These are phyloP conservation scores for Gymnosoma rotundatum DNA, from an alignment of 2,888 invertebrate genomes.

Conservation along the genomic window DNA sequence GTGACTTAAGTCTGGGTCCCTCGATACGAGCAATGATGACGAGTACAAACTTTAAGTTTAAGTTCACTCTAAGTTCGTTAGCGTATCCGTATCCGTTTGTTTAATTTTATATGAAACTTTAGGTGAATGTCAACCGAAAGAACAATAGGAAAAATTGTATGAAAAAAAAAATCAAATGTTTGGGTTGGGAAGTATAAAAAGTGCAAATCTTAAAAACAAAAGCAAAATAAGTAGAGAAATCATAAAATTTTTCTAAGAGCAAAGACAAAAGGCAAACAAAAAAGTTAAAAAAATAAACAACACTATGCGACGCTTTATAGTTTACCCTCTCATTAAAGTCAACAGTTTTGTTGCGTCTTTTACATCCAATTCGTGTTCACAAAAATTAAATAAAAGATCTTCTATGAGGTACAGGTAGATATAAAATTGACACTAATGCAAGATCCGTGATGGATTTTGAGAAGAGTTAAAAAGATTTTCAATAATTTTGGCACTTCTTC, in stretches of 20 bases:
- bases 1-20: neutral
- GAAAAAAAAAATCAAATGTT: neutral
- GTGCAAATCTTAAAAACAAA: conserved; percentile 4
- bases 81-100: conserved; percentile 73
- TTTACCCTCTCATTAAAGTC: conserved; percentile 42
- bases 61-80: conserved; percentile 74
- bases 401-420: too few relatives aligned
- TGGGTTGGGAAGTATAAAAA: conserved; percentile 12
- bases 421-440: too few relatives aligned
- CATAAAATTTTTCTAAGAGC: conserved; percentile 25
- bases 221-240: conserved; percentile 5
- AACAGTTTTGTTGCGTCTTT: neutral
- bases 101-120: conserved; percentile 72
- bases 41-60: conserved; percentile 38
- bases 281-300: conserved; percentile 55
- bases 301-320: conserved; percentile 48
- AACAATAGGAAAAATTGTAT: conserved; percentile 23
- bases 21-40: neutral
- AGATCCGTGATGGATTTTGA: too few relatives aligned
- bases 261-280: conserved; percentile 25
- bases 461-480: too few relatives aligned
- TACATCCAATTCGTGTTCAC: neutral
- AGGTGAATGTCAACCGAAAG: conserved; percentile 56
- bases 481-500: too few relatives aligned
- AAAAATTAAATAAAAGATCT: conserved; percentile 10